Evolutionary conservation across 2,113 vertebrate species (phyloP).

Genomic region (Dasyornis broadbenti): DNA sequence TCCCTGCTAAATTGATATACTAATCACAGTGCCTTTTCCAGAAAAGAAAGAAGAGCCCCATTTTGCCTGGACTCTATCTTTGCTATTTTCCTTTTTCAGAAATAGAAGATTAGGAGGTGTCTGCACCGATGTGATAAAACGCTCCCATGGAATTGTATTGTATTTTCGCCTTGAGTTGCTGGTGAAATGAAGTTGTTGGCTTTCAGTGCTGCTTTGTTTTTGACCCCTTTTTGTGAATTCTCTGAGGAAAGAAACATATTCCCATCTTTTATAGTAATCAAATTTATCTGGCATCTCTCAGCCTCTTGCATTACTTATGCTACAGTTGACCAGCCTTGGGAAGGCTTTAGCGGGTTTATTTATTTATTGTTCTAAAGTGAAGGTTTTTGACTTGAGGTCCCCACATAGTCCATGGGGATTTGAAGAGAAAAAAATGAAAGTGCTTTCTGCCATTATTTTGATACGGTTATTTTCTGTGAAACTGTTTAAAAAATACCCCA

Average conservation of each 20-base stretch:
- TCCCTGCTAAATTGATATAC: slow-evolving; percentile 45
- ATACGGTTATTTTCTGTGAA: background rate
- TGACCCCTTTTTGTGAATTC: slow-evolving; percentile 85
- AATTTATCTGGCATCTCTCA: slow-evolving; percentile 88
- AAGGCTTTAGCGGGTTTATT: slow-evolving; percentile 78
- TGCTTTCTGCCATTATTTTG: slow-evolving; percentile 45
- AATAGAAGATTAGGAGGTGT: slow-evolving; percentile 75
- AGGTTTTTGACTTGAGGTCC: slow-evolving; percentile 82
- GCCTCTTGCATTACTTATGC: slow-evolving; percentile 83
- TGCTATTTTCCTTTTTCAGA: slow-evolving; percentile 68
- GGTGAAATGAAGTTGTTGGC: slow-evolving; percentile 77
- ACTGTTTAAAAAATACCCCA: background rate
- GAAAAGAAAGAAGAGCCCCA: slow-evolving; percentile 63
- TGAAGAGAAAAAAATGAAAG: slow-evolving; percentile 49
- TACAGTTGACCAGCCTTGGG: slow-evolving; percentile 78
- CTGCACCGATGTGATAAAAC: slow-evolving; percentile 77
- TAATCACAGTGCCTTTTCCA: slow-evolving; percentile 60
- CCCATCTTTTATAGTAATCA: slow-evolving; percentile 92
- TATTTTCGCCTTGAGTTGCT: slow-evolving; percentile 75
- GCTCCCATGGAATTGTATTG: slow-evolving; percentile 70
- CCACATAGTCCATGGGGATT: slow-evolving; percentile 63
- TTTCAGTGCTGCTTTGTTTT: slow-evolving; percentile 80
- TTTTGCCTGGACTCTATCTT: slow-evolving; percentile 73
- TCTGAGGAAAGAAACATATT: slow-evolving; percentile 84
- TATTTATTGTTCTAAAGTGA: slow-evolving; percentile 86